Evolutionary conservation across 2,888 invertebrate species (phyloP), one percentile per base, ranked within the genome.

Genomic region (Entomobrya proxima): DNA sequence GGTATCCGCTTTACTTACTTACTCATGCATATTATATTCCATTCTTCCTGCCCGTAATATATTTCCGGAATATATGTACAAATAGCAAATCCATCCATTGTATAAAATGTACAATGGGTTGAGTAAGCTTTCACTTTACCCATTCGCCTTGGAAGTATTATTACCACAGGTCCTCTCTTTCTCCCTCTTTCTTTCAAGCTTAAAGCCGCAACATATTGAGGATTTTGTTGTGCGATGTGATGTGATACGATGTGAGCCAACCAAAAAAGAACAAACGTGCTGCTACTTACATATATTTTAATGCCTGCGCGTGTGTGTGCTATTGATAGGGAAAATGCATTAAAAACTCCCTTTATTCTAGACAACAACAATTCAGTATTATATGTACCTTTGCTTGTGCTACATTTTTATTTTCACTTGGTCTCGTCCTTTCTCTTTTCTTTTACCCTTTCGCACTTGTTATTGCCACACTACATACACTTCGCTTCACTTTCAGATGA

Each of bases 181-280:
- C 72, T 44, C 80, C 30, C 61, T 76, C 52, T 47, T 61, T 47
- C 77, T 61, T 27, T 40, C 61, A 9, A 55, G n/a, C 44, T 40
- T 40, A 47, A 81, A 81, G 81, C 81, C 81, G 72, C 61, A 74
- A 74, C 81, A 74, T 81, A 81, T 81, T 81, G 74, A 81, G 81
- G 81, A 81, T 81, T 81, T 81, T 81, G 58, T 80, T 72, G 67
- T 35, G 52, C 69, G 61, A 74, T 74, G 81, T 47, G 74, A 81
- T 81, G 61, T 32, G 61, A 74, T 55, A 35, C 21, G 35, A 76
- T 50, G 50, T 18, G 30, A 50, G 11, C 24, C 18, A 30, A n/a
- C n/a, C n/a, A 50, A 74, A 35, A n/a, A 52, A 32, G 55, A 21
- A 75, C n/a, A 76, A 55, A 55, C 40, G 15, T 74, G 44, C 44